Evolutionary conservation across 2,888 invertebrate species (phyloP).

Genomic region (Cryptus armator): DNA sequence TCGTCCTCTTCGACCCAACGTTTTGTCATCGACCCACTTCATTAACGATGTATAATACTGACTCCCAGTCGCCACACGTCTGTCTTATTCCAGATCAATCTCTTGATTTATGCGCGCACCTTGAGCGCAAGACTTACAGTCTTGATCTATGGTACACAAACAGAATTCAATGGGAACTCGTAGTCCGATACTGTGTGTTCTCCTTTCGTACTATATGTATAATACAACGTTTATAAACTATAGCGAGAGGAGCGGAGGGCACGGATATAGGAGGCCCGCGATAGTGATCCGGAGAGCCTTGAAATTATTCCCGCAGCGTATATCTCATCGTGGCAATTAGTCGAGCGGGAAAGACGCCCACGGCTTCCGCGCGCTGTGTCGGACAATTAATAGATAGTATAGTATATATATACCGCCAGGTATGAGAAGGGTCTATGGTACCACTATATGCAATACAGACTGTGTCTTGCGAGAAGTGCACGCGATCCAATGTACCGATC

Average conservation of each 20-base stretch:
- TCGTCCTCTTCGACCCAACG: constrained; percentile 33
- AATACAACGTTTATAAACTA: constrained; percentile 36
- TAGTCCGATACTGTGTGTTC: constrained; percentile 22
- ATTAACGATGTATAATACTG: constrained; percentile 59
- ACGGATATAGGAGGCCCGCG: constrained; percentile 61
- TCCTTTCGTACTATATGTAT: constrained; percentile 29
- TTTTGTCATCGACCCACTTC: constrained; percentile 67
- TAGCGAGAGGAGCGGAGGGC: constrained; percentile 45
- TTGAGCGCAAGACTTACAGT: constrained; percentile 33
- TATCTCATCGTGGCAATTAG: constrained; percentile 81
- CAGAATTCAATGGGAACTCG: constrained; percentile 52
- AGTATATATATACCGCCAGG: constrained; percentile 44
- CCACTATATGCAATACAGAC: constrained; percentile 50
- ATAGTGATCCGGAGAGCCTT: constrained; percentile 70
- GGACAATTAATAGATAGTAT: constrained; percentile 82
- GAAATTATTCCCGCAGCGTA: constrained; percentile 76
- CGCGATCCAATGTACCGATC: constrained; percentile 70
- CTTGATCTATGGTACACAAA: constrained; percentile 27
- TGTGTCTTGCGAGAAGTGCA: constrained; percentile 65
- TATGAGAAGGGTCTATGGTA: constrained; percentile 45
- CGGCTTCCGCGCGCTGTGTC: constrained; percentile 77
- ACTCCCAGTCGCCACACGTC: constrained; percentile 47
- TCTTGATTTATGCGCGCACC: constrained; percentile 63
- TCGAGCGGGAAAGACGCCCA: constrained; percentile 82
- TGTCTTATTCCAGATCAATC: constrained; percentile 64